These are phyloP conservation scores for Dusona sp. DNA, from an alignment of 2,888 invertebrate species.

Conservation along the genomic window DNA sequence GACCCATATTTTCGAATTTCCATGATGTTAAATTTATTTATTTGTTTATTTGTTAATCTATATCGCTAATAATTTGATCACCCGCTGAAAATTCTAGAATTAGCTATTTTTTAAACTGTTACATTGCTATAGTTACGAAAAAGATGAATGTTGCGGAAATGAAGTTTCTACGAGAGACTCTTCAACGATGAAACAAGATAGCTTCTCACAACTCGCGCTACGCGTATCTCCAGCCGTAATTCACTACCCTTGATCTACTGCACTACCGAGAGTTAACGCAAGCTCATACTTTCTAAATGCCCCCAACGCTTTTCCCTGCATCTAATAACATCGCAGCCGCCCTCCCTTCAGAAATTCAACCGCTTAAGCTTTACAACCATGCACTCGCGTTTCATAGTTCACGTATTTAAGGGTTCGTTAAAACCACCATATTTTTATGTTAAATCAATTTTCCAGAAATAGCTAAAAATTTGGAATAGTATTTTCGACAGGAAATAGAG, in stretches of 20 bases:
- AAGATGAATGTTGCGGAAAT: constrained; percentile 78
- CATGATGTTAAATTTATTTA: constrained; percentile 1
- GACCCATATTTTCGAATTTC: constrained; percentile 1
- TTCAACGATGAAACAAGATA: constrained; percentile 58
- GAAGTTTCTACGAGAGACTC: constrained; percentile 75
- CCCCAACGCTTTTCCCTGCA: constrained; percentile 81
- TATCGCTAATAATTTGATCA: not conserved
- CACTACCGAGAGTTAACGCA: constrained; percentile 44
- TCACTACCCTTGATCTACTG: constrained; percentile 73
- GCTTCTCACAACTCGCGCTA: constrained; percentile 53
- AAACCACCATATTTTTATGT: not conserved
- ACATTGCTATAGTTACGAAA: constrained; percentile 61
- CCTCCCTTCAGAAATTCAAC: constrained; percentile 56
- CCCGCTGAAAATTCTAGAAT: not conserved
- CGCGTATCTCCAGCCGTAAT: constrained; percentile 77
- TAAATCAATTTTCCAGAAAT: not conserved
- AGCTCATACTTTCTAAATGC: constrained; percentile 80
- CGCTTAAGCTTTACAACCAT: constrained; percentile 50
- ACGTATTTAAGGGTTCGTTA: constrained; percentile 72
- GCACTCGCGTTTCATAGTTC: constrained; percentile 73
- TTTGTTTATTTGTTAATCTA: not conserved
- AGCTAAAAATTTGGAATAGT: not conserved
- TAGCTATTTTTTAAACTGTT: constrained; percentile 3
- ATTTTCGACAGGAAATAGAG: not conserved
- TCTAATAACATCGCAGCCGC: constrained; percentile 62